Evolutionary conservation across 2,797 vertebrate genomes (phyloP).

Genomic region (Sandelia bainsii): DNA sequence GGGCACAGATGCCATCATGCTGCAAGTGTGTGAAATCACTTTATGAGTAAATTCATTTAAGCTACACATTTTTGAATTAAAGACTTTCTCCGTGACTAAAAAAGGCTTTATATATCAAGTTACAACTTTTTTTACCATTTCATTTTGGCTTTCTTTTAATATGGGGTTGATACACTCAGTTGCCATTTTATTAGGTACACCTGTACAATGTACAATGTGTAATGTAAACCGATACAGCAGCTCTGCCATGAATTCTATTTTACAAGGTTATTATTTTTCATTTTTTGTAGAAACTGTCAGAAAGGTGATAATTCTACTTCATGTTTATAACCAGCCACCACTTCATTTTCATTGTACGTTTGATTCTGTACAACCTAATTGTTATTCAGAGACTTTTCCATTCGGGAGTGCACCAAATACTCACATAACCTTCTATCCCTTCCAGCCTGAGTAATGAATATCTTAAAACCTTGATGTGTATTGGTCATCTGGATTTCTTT

Average conservation of each 20-base stretch:
- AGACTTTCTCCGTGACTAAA: background rate
- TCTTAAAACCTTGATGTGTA: constrained; percentile 93
- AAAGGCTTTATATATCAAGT: too few relatives aligned
- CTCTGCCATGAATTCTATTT: too few relatives aligned
- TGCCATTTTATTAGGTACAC: too few relatives aligned
- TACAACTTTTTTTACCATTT: background rate
- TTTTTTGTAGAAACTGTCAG: too few relatives aligned
- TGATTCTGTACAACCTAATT: constrained; percentile 81
- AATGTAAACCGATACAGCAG: too few relatives aligned
- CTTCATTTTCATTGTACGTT: constrained; percentile 66
- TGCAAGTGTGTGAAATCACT: constrained; percentile 54
- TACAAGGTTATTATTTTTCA: too few relatives aligned
- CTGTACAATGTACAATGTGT: too few relatives aligned
- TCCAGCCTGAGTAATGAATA: constrained; percentile 93
- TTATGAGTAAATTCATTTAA: constrained; percentile 54
- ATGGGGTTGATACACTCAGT: background rate
- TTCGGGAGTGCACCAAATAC: constrained; percentile 86
- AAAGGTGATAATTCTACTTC: too few relatives aligned
- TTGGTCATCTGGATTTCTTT: constrained; percentile 90
- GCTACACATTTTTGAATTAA: constrained; percentile 25
- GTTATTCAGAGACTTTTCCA: constrained; percentile 92
- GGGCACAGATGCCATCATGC: constrained; percentile 65
- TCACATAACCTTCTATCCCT: constrained; percentile 89
- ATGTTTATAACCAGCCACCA: background rate
- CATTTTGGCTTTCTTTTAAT: background rate